Evolutionary conservation across 2,888 invertebrate species (phyloP).

Genomic region (Eudasyphora cyanicolor): DNA sequence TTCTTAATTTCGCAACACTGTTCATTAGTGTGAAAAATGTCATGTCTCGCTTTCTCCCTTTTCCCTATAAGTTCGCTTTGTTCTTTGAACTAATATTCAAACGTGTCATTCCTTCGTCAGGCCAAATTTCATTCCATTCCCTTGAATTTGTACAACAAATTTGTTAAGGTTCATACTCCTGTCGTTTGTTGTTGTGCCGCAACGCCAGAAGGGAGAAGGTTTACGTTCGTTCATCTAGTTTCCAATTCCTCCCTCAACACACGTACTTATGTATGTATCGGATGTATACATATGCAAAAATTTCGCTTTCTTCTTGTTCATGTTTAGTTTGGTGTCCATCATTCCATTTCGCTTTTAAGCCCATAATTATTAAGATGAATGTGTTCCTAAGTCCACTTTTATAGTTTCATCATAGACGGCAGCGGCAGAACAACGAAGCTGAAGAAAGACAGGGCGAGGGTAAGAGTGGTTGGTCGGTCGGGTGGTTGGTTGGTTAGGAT

Average conservation of each 20-base stretch:
- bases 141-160: conserved; percentile 43
- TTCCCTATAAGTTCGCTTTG: too few relatives aligned
- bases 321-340: conserved; percentile 23
- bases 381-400: conserved; percentile 32
- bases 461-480: background rate
- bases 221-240: background rate
- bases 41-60: background rate
- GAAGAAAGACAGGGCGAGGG: background rate
- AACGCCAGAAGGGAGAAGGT: background rate
- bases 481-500: background rate
- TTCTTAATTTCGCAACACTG: background rate
- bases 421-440: background rate
- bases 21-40: background rate
- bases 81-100: background rate
- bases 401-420: conserved; percentile 26
- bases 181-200: background rate
- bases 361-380: conserved; percentile 52
- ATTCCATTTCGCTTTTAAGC: conserved; percentile 40
- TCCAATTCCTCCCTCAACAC: conserved; percentile 31
- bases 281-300: conserved; percentile 49
- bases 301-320: background rate
- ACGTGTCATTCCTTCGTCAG: conserved; percentile 38
- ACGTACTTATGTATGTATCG: too few relatives aligned
- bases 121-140: conserved; percentile 40
- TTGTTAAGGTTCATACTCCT: conserved; percentile 38